These are phyloP conservation scores for Daboia siamensis DNA, from an alignment of 2,113 vertebrate genomes.

Conservation along the genomic window DNA sequence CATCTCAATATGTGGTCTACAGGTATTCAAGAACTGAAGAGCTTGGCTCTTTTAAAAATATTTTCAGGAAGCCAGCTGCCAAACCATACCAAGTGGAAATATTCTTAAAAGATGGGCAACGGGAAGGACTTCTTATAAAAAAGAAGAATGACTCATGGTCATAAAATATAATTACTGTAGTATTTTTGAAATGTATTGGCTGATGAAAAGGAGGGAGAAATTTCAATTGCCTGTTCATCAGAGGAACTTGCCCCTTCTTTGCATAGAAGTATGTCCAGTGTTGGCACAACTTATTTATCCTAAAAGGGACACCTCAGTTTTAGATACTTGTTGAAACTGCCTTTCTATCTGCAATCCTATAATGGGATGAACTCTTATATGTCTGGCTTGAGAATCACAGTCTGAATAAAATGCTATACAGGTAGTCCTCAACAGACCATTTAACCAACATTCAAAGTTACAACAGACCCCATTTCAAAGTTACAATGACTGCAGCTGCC, in stretches of 20 bases:
- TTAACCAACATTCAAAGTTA: no score
- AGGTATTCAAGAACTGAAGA: conserved; percentile 72
- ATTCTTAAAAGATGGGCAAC: conserved; percentile 70
- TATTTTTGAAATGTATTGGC: conserved; percentile 65
- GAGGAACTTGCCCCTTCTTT: conserved; percentile 9
- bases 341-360: not conserved
- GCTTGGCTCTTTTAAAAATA: conserved; percentile 66
- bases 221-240: conserved; percentile 51
- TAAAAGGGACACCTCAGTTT: not conserved
- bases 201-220: conserved; percentile 41
- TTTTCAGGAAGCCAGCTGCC: conserved; percentile 72
- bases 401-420: not conserved
- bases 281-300: conserved; percentile 30
- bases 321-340: not conserved
- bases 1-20: conserved; percentile 68
- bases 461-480: no score
- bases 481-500: no score
- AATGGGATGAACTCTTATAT: not conserved
- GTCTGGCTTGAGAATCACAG: not conserved
- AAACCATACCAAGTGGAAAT: conserved; percentile 79
- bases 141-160: conserved; percentile 71
- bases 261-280: conserved; percentile 26
- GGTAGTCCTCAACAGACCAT: not conserved
- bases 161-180: conserved; percentile 71
- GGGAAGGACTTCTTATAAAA: conserved; percentile 66